These are phyloP conservation scores for Antheraea mylitta DNA, from an alignment of 1,140 invertebrate genomes.

Conservation along the genomic window DNA sequence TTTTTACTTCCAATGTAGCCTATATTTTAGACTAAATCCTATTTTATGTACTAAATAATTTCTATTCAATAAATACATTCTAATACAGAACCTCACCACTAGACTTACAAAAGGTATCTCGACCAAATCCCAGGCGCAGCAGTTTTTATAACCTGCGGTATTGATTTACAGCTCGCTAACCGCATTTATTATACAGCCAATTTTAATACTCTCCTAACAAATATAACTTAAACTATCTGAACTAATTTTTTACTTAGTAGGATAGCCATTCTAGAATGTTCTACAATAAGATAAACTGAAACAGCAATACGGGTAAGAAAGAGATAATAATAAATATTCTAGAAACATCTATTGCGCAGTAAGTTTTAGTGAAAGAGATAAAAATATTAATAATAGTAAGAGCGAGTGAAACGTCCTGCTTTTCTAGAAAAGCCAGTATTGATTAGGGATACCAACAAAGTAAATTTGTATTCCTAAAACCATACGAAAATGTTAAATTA, in stretches of 20 bases:
- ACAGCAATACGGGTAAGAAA: slow-evolving; percentile 17
- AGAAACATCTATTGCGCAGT: slow-evolving; percentile 20
- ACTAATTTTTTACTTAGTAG: slow-evolving; percentile 21
- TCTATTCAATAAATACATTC: slow-evolving; percentile 35
- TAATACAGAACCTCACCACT: slow-evolving; percentile 39
- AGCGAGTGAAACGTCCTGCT: slow-evolving; percentile 20
- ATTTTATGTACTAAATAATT: slow-evolving; percentile 19
- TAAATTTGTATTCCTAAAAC: background rate
- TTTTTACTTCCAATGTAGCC: slow-evolving; percentile 17
- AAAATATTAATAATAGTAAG: slow-evolving; percentile 17
- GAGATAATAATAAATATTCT: slow-evolving; percentile 20
- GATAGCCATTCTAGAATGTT: slow-evolving; percentile 55
- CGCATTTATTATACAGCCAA: slow-evolving; percentile 25
- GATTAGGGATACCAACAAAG: slow-evolving; percentile 11
- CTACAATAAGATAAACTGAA: slow-evolving; percentile 21
- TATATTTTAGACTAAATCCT: slow-evolving; percentile 25
- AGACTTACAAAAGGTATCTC: slow-evolving; percentile 44
- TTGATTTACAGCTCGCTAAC: slow-evolving; percentile 17
- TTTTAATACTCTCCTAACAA: slow-evolving; percentile 16
- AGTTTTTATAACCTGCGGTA: slow-evolving; percentile 38
- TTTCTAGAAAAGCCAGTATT: slow-evolving; percentile 26
- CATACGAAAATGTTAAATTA: too few relatives aligned
- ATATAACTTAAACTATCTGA: background rate
- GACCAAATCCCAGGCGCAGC: slow-evolving; percentile 3
- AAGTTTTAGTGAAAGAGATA: slow-evolving; percentile 29